Conservation (phyloP, 2,888 invertebrate species). For the Drymonia ruficornis region DNA sequence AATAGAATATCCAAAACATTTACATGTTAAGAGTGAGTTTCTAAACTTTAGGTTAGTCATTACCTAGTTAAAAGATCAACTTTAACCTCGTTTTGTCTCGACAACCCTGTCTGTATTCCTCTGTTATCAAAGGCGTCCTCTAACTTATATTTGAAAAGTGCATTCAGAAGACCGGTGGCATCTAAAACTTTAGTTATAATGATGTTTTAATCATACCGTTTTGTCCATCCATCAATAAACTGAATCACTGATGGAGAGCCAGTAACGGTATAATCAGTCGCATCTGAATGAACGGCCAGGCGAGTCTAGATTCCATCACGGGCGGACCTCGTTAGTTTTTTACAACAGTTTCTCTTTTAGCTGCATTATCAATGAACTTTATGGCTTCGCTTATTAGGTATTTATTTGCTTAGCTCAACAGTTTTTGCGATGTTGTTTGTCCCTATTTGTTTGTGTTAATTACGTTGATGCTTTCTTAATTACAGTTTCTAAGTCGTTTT, state of each 20-base stretch:
- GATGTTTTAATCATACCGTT: conserved; percentile 28
- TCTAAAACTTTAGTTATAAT: conserved; percentile 3
- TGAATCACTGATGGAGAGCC: conserved; percentile 27
- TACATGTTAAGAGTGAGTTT: too few relatives aligned
- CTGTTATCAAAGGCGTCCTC: too few relatives aligned
- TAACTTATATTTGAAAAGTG: too few relatives aligned
- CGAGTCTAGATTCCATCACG: conserved; percentile 62
- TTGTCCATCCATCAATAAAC: conserved; percentile 27
- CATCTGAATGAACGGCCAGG: conserved; percentile 55
- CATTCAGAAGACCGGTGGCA: too few relatives aligned
- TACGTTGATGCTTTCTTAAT: conserved; percentile 32
- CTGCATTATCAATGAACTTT: conserved; percentile 46
- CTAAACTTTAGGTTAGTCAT: too few relatives aligned
- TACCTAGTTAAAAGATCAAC: too few relatives aligned
- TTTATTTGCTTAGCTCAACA: conserved; percentile 32
- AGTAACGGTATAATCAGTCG: conserved; percentile 47
- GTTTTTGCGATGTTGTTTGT: conserved; percentile 13
- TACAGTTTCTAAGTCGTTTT: conserved; percentile 35
- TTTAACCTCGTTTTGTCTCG: too few relatives aligned
- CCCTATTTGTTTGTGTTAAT: conserved; percentile 37
- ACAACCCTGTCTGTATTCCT: too few relatives aligned
- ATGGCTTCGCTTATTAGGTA: conserved; percentile 45
- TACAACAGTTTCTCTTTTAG: conserved; percentile 67
- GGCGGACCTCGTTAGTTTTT: conserved; percentile 68
- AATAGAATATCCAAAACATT: too few relatives aligned